Evolutionary conservation across 2,113 vertebrate species (phyloP).

Genomic region (Apaloderma vittatum): DNA sequence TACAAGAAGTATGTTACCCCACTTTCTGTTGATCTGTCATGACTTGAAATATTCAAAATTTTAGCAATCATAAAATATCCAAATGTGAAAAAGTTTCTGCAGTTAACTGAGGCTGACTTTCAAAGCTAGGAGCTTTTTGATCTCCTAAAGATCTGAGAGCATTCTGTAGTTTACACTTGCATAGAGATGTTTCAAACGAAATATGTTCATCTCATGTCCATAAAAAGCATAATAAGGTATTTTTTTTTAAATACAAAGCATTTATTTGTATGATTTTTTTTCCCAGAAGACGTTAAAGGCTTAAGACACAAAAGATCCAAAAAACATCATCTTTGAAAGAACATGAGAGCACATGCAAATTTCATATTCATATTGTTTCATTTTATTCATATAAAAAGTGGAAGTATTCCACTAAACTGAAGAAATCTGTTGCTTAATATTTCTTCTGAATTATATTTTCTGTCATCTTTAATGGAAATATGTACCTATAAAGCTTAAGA

Average conservation of each 20-base stretch:
- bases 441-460: neutral
- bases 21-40: constrained; percentile 20
- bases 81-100: constrained; percentile 55
- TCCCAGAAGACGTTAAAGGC: neutral
- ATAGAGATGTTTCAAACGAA: constrained; percentile 45
- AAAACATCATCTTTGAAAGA: neutral
- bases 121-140: constrained; percentile 48
- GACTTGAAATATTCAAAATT: constrained; percentile 56
- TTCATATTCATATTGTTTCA: neutral
- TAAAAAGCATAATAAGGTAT: neutral
- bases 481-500: neutral
- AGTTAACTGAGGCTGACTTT: constrained; percentile 57
- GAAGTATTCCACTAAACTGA: neutral
- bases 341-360: neutral
- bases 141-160: constrained; percentile 63
- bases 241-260: constrained; percentile 12
- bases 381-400: neutral
- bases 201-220: constrained; percentile 2
- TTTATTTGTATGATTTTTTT: constrained; percentile 13
- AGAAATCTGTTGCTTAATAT: neutral
- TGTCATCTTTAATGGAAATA: neutral
- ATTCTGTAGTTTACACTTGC: constrained; percentile 59
- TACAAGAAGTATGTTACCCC: neutral
- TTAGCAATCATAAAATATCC: constrained; percentile 60
- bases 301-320: neutral